Conservation (phyloP, 2,797 vertebrate genomes). For the Smutsia temminckii region DNA sequence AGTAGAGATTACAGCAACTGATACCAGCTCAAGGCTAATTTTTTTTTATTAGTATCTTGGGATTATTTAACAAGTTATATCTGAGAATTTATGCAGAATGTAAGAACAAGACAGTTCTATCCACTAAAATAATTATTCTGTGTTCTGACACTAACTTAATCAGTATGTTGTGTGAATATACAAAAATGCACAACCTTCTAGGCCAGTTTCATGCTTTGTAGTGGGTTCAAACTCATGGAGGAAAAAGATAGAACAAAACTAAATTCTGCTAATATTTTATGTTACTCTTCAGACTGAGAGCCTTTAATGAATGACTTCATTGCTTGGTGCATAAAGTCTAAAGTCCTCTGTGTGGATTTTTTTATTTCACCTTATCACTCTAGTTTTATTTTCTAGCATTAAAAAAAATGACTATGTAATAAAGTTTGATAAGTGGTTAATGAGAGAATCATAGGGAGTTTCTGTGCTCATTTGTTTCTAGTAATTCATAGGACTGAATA, state of each 20-base stretch:
- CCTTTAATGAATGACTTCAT: not conserved
- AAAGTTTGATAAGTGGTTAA: not conserved
- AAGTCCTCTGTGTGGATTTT: not conserved
- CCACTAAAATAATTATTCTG: not conserved
- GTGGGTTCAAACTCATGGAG: not conserved
- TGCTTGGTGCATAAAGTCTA: not conserved
- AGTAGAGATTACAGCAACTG: not conserved
- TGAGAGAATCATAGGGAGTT: not conserved
- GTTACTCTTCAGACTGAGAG: not conserved
- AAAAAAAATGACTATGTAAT: not conserved
- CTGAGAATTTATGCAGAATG: constrained; percentile 10
- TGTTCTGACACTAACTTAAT: not conserved
- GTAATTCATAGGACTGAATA: constrained; percentile 1
- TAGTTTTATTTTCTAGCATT: not conserved
- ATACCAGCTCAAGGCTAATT: not conserved
- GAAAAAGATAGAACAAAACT: not conserved
- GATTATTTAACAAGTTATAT: not conserved
- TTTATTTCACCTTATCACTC: not conserved
- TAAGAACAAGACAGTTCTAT: not conserved
- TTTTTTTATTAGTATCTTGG: not conserved
- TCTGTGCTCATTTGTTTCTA: not conserved
- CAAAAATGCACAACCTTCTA: not conserved
- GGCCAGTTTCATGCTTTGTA: rapidly evolving
- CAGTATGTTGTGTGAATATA: not conserved
- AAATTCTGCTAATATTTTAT: not conserved